phyloP scores from a whole-genome alignment of 2,888 invertebrate genomes.

The Drosophila mayaguana region DNA sequence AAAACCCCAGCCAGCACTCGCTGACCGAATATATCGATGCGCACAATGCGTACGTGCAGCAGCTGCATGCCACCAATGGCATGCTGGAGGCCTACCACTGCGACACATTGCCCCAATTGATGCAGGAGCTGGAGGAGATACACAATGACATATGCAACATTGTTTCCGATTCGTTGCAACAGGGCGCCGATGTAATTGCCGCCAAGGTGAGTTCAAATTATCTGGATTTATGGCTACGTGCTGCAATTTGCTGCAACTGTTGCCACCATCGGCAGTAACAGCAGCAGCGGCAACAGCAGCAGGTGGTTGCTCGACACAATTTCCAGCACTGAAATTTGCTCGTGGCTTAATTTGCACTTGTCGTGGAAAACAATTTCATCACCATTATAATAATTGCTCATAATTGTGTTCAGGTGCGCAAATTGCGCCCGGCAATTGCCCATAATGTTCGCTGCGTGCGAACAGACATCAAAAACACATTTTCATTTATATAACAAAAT shows the following conservation, averaged over 20 bases:
- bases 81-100: constrained; percentile 95
- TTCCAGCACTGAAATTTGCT: constrained; percentile 19
- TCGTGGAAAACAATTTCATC: constrained; percentile 38
- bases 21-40: constrained; percentile 94
- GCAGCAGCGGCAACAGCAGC: constrained; percentile 11
- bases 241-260: constrained; percentile 59
- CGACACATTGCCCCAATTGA: constrained; percentile 93
- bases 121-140: constrained; percentile 96
- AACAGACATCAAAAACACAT: constrained; percentile 45
- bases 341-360: constrained; percentile 38
- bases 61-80: constrained; percentile 96
- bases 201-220: constrained; percentile 89
- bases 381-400: constrained; percentile 73
- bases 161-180: constrained; percentile 94
- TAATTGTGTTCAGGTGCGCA: constrained; percentile 53
- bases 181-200: constrained; percentile 93
- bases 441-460: constrained; percentile 56
- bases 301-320: constrained; percentile 42
- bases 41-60: constrained; percentile 97
- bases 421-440: constrained; percentile 68
- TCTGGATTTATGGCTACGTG: constrained; percentile 62
- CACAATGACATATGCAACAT: constrained; percentile 95
- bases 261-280: constrained; percentile 15
- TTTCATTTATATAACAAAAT: constrained; percentile 25
- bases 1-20: constrained; percentile 89